Evolutionary conservation across 2,797 vertebrate genomes (phyloP).

Genomic region (Anabas testudineus): DNA sequence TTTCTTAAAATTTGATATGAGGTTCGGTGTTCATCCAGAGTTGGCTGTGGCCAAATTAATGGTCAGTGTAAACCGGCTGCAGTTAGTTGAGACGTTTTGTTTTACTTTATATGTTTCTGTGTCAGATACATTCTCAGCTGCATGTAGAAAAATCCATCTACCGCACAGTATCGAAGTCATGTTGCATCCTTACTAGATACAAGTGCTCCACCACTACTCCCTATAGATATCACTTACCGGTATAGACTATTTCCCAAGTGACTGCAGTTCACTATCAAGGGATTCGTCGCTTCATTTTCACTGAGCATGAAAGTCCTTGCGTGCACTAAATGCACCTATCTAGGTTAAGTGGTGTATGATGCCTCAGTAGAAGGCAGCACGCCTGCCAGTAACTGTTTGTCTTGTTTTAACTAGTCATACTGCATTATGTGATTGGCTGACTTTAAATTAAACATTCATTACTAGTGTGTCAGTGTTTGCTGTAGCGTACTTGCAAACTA

Average conservation of each 20-base stretch:
- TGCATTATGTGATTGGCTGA: slow-evolving; percentile 77
- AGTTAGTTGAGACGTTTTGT: background rate
- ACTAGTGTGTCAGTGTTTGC: slow-evolving; percentile 77
- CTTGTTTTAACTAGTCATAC: slow-evolving; percentile 72
- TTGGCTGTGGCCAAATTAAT: background rate
- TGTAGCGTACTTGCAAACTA: slow-evolving; percentile 78
- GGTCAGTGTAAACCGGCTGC: background rate
- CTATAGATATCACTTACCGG: slow-evolving; percentile 58
- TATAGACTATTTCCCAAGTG: slow-evolving; percentile 49
- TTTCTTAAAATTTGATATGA: no score
- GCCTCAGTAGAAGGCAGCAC: slow-evolving; percentile 56
- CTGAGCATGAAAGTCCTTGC: slow-evolving; percentile 60
- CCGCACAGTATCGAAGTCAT: slow-evolving; percentile 4
- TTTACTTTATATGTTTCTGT: no score
- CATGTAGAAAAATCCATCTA: background rate
- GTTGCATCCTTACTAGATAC: background rate
- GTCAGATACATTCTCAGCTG: background rate
- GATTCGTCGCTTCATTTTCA: slow-evolving; percentile 67
- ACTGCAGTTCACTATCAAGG: slow-evolving; percentile 52
- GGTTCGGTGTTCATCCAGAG: background rate
- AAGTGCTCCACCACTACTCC: slow-evolving; percentile 20
- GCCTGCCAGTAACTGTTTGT: slow-evolving; percentile 64
- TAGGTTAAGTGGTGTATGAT: slow-evolving; percentile 74
- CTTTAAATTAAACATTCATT: slow-evolving; percentile 84
- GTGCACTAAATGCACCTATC: slow-evolving; percentile 72